These are phyloP conservation scores for Papilio polytes DNA, from an alignment of 1,140 invertebrate species.

Conservation along the genomic window DNA sequence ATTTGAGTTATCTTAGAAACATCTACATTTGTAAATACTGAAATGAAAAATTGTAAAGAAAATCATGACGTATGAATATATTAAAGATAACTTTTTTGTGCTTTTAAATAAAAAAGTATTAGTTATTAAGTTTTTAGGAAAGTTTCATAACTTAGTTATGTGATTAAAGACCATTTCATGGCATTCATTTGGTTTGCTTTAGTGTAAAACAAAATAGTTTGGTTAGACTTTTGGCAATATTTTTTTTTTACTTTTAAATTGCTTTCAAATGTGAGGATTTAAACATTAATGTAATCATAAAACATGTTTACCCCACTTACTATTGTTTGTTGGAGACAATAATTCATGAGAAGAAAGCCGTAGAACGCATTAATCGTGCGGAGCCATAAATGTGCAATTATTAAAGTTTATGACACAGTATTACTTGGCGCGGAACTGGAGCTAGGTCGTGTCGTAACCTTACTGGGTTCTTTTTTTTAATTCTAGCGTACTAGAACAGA, in stretches of 20 bases:
- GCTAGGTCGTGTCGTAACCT: constrained; percentile 67
- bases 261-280: too few relatives aligned
- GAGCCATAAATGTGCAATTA: constrained; percentile 40
- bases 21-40: not conserved
- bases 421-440: constrained; percentile 46
- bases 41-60: too few relatives aligned
- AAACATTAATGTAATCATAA: not conserved
- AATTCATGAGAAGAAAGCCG: constrained; percentile 2
- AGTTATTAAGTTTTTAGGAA: too few relatives aligned
- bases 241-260: too few relatives aligned
- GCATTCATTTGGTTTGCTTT: too few relatives aligned
- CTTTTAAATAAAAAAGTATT: too few relatives aligned
- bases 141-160: too few relatives aligned
- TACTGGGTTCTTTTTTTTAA: constrained; percentile 40
- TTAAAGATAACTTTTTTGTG: too few relatives aligned
- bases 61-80: too few relatives aligned
- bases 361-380: constrained; percentile 33
- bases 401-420: constrained; percentile 46
- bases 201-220: too few relatives aligned
- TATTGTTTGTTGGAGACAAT: not conserved
- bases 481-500: constrained; percentile 41
- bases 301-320: not conserved
- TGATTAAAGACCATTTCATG: too few relatives aligned
- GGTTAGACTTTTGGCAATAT: too few relatives aligned
- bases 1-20: not conserved